phyloP scores from a whole-genome alignment of 2,797 vertebrate genomes.

The Hoplostethus atlanticus region DNA sequence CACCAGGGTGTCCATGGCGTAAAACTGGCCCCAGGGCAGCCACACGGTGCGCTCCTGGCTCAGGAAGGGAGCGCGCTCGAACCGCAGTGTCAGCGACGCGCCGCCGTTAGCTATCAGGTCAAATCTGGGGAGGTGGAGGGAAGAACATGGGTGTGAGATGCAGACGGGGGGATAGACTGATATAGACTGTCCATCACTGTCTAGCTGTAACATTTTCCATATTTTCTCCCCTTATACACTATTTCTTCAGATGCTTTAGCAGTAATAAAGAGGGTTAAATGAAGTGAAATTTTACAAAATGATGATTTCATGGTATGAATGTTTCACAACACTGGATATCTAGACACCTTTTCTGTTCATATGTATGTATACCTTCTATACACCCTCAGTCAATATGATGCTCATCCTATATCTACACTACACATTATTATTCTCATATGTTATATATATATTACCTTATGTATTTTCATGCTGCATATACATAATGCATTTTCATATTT shows the following conservation, averaged over 20 bases:
- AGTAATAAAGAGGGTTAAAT: slow-evolving; percentile 27
- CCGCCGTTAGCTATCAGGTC: slow-evolving; percentile 98
- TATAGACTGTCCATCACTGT: slow-evolving; percentile 24
- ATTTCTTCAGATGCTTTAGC: too few relatives aligned
- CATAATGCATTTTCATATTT: background rate
- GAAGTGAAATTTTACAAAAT: slow-evolving; percentile 53
- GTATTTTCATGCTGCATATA: background rate
- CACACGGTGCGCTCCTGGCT: slow-evolving; percentile 98
- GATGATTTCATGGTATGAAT: slow-evolving; percentile 12
- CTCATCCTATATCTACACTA: too few relatives aligned
- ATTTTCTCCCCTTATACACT: too few relatives aligned
- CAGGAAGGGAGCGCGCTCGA: slow-evolving; percentile 96
- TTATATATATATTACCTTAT: background rate
- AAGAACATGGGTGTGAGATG: slow-evolving; percentile 77
- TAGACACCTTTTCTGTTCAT: too few relatives aligned
- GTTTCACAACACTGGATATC: background rate
- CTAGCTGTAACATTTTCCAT: too few relatives aligned
- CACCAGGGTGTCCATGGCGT: slow-evolving; percentile 98
- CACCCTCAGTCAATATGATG: too few relatives aligned
- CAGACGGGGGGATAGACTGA: slow-evolving; percentile 59
- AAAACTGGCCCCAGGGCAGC: slow-evolving; percentile 98
- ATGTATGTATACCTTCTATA: too few relatives aligned
- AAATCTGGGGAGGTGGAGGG: slow-evolving; percentile 88
- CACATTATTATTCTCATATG: background rate
- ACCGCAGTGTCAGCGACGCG: slow-evolving; percentile 94